Percentiles rank a stretch among this genome's conserved stretches.
These are phyloP conservation scores for Manis pentadactyla DNA, from an alignment of 2,797 vertebrate genomes.

Conservation along the genomic window DNA sequence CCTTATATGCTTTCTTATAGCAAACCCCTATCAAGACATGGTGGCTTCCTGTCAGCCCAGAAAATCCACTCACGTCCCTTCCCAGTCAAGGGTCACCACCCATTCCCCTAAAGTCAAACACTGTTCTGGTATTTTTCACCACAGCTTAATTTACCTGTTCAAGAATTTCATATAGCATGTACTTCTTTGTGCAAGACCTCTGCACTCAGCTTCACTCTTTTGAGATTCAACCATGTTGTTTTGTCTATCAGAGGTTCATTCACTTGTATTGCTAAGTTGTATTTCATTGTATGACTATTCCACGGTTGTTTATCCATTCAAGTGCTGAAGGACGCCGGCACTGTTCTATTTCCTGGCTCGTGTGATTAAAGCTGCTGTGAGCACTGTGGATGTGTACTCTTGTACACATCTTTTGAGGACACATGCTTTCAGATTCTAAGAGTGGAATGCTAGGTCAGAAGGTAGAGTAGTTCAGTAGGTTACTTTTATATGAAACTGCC, in stretches of 20 bases:
- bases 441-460: neutral
- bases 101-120: neutral
- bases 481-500: neutral
- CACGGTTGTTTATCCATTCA: fast-evolving
- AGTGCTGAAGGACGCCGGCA: neutral
- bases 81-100: neutral
- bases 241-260: neutral
- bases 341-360: neutral
- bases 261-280: neutral
- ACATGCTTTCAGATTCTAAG: neutral
- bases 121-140: neutral
- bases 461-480: neutral
- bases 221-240: neutral
- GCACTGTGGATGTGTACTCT: too few relatives aligned
- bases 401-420: neutral
- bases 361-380: neutral
- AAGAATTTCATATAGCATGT: neutral
- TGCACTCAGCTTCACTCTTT: neutral
- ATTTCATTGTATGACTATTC: neutral
- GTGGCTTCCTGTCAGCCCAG: neutral
- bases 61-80: neutral
- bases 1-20: neutral
- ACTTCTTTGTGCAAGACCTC: neutral
- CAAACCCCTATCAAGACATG: neutral
- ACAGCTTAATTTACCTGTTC: neutral